Percentiles rank a stretch among this genome's conserved stretches.
Conservation (phyloP, 2,797 vertebrate species). For the Cirrhinus molitorella region DNA sequence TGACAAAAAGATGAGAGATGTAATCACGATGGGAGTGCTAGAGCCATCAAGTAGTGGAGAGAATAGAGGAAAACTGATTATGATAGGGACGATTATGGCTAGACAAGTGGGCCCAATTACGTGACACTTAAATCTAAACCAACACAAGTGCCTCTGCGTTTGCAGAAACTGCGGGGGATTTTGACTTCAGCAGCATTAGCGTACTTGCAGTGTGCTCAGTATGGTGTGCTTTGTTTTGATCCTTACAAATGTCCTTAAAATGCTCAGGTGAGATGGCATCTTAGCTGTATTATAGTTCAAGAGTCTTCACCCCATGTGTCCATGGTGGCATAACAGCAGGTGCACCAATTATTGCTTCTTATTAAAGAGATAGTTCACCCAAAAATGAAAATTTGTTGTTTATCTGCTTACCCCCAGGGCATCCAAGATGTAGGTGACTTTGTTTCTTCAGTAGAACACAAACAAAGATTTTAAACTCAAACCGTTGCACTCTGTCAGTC, state of each 20-base stretch:
- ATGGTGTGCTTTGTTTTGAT: slow-evolving; percentile 8
- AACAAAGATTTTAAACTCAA: too few species aligned
- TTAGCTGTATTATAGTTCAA: not conserved
- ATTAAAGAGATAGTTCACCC: too few species aligned
- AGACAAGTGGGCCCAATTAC: slow-evolving; percentile 27
- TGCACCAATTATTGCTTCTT: not conserved
- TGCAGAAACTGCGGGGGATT: not conserved
- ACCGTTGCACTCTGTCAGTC: too few species aligned
- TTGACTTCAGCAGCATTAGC: slow-evolving; percentile 2
- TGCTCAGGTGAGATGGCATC: not conserved
- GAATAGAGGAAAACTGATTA: slow-evolving; percentile 26
- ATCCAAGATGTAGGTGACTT: too few species aligned
- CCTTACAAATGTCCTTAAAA: not conserved
- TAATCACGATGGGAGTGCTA: slow-evolving; percentile 24
- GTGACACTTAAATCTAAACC: slow-evolving; percentile 32
- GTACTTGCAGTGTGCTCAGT: not conserved
- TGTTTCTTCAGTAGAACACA: too few species aligned
- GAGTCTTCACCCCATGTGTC: not conserved
- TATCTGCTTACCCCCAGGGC: too few species aligned
- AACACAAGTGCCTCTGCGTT: slow-evolving; percentile 16
- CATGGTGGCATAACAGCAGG: not conserved
- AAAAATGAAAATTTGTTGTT: too few species aligned
- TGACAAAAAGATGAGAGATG: slow-evolving; percentile 32
- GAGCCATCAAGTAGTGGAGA: slow-evolving; percentile 6
- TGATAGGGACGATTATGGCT: slow-evolving; percentile 32